Evolutionary conservation across 2,888 invertebrate species (phyloP), one percentile per base, ranked within the genome.

Genomic region (Lithophane socia): DNA sequence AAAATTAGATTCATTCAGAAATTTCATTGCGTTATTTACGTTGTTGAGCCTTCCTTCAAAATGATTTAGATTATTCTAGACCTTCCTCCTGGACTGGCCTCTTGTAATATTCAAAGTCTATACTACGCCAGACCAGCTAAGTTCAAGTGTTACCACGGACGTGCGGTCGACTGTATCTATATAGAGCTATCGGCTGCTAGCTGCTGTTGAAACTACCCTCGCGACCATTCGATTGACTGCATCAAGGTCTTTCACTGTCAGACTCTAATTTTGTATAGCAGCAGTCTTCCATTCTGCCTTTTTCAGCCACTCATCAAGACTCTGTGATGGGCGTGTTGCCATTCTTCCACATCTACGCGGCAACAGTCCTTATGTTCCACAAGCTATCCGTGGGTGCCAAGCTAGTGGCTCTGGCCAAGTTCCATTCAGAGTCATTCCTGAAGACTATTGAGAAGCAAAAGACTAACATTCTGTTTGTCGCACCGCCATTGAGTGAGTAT

Each of bases 271-370:
- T 29, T 29, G 29, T 29, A 29, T 29, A 29, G 29, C 29, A 29
- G 29, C 29, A 29, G 18, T 3, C 58, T 44, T 54, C 13, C 18
- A 13, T 49, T 52, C 90, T 49, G 9, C 47, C 47, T 56, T 72
- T 91, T 91, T 73, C 92, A 97, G 97, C 93, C 0, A 92, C 92
- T 1, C 93, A 97, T 74, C 98, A 98, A 93, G 98, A 98, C 73
- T 94, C 97, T 0, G 85, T 97, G 18, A 96, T 98, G 68, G 97
- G 97, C 4, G 96, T 98, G 3, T 93, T 99, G 68, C 99, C 99
- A 3, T 97, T 98, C 92, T 99, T 98, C 93, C 99, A 99, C 92
- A 98, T 98, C 81, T 99, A 98, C 90, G 98, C 98, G 0, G 97
- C 98, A 37, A 95, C 97, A 0, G 96, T 97, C 0, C 92, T 97